Conservation (phyloP, 2,888 invertebrate species). For the Artemia sinica region DNA sequence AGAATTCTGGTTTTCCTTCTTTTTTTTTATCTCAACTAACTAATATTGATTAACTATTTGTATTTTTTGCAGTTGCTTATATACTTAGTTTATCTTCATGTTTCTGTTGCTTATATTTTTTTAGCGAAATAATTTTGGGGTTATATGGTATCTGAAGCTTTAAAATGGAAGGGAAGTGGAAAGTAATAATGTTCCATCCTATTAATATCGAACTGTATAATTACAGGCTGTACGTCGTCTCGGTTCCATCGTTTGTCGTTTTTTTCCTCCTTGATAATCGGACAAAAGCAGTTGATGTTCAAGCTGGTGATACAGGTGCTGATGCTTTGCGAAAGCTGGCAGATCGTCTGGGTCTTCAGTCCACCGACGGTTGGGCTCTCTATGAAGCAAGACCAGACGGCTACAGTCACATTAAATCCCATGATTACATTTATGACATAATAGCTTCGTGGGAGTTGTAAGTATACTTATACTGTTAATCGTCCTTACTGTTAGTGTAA, state of each 20-base stretch:
- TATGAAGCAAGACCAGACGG: constrained; percentile 58
- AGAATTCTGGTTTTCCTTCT: too few species aligned
- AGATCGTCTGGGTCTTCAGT: constrained; percentile 63
- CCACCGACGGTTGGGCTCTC: constrained; percentile 83
- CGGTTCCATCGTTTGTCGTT: constrained; percentile 77
- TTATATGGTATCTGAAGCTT: too few species aligned
- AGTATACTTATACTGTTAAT: neutral
- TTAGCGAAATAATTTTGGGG: neutral
- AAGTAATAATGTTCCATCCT: too few species aligned
- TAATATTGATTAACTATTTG: too few species aligned
- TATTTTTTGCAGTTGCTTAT: too few species aligned
- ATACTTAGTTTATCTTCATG: too few species aligned
- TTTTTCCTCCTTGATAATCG: constrained; percentile 84
- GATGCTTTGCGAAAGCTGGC: constrained; percentile 75
- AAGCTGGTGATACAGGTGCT: constrained; percentile 78
- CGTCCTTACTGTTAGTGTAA: too few species aligned
- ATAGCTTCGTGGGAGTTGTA: constrained; percentile 78
- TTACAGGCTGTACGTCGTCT: constrained; percentile 66
- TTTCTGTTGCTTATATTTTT: neutral
- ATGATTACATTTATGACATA: constrained; percentile 81
- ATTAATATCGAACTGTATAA: constrained; percentile 18
- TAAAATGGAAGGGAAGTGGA: too few species aligned
- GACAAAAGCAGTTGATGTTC: constrained; percentile 85
- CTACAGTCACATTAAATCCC: constrained; percentile 75
- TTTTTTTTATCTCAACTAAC: too few species aligned